Base-by-base conservation (phyloP, 2,888 invertebrate genomes). In the Lordiphosa fenestrarum region DNA sequence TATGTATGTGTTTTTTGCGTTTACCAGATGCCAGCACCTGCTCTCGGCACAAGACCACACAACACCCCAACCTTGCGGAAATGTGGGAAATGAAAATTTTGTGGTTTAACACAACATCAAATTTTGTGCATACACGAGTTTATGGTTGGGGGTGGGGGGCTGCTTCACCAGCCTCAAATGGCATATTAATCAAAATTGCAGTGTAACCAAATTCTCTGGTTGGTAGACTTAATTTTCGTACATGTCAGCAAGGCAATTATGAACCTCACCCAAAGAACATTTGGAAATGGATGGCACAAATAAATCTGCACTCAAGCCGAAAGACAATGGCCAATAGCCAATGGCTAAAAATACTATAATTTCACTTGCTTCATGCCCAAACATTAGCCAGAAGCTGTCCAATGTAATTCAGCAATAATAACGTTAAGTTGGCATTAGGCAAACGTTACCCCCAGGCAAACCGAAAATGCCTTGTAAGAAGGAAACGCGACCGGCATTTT, bases 401-500 rank as follows among this genome's bases (percentile, higher is more conserved):
- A 39, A 30, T 30, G 30, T 30, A 30, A 30, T 30, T 30, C 30
- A 30, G 10, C 30, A 30, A 30, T 30, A 30, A 47, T 36, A 47
- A 47, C 35, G 47, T 47, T 47, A 47, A 47, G 9, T 36, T 38
- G 10, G 40, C 30, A 56, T 13, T 47, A 37, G 44, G 56, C 50
- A 30, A 35, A 42, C 46, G 57, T 4, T 49, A 48, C 64, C 66
- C 66, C 66, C 51, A 40, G 50, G 58, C 58, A 51, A 40, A 50
- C 25, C 63, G 41, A 63, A 84, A 85, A 77, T 73, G 62, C 51
- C 71, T 62, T 80, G 73, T 71, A 80, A 59, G 55, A 53, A 35
- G 25, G 55, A 66, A 71, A 81, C 81, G 71, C 75, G 84, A 33
- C 49, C 58, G 64, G 81, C 73, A 84, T 84, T 82, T 77, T 83